Conservation (phyloP, 2,113 vertebrate genomes). For the Larimichthys polyactis region DNA sequence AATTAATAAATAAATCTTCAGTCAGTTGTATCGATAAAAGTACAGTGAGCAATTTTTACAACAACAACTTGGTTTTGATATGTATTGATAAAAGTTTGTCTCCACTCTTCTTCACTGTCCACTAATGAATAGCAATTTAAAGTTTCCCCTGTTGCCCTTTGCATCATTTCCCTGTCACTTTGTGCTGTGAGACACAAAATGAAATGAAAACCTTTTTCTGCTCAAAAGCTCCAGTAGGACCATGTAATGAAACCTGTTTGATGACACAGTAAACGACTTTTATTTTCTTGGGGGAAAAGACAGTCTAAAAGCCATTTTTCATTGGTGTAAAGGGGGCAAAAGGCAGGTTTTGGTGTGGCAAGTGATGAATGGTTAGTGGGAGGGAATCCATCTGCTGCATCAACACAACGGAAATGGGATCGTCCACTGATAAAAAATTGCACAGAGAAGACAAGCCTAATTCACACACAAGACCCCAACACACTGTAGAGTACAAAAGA, state of each 20-base stretch:
- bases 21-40: not conserved
- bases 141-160: not conserved
- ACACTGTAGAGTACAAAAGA: slow-evolving; percentile 8
- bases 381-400: slow-evolving; percentile 82
- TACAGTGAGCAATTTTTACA: not conserved
- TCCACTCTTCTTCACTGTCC: not conserved
- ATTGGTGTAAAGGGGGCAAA: slow-evolving; percentile 60
- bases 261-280: slow-evolving; percentile 58
- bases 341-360: slow-evolving; percentile 72
- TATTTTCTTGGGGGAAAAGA: slow-evolving; percentile 58
- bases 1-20: too few relatives aligned
- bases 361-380: slow-evolving; percentile 81
- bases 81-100: not conserved
- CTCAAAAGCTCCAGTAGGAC: slow-evolving; percentile 4
- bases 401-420: slow-evolving; percentile 82
- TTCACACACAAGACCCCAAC: slow-evolving; percentile 54
- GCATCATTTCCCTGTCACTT: not conserved
- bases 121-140: not conserved
- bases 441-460: slow-evolving; percentile 48
- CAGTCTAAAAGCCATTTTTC: slow-evolving; percentile 65
- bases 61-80: not conserved
- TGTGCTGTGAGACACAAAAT: slow-evolving; percentile 11
- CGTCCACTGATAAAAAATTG: slow-evolving; percentile 68
- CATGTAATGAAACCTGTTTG: slow-evolving; percentile 39
- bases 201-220: slow-evolving; percentile 23